Evolutionary conservation across 2,888 invertebrate species (phyloP), one percentile per base, ranked within the genome.

Genomic region (Argyresthia albistria): DNA sequence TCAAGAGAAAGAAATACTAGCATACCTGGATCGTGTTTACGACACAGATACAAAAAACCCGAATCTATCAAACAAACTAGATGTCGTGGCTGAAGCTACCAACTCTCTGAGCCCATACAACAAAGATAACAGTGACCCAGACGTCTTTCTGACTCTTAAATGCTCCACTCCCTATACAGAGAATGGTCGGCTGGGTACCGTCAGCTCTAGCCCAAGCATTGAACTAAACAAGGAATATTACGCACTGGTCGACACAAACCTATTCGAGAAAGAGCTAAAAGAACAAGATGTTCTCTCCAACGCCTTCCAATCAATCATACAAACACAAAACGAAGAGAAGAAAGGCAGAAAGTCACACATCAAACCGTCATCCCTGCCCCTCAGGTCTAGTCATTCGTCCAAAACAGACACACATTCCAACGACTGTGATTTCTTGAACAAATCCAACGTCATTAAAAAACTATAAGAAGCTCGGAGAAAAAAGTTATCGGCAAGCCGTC

Each of bases 271-370:
- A 63, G 89, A 89, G 66, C 73, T 89, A 14, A 79, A 72, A 35
- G 89, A 89, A 67, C 89, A 89, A 66, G 89, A 89, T 64, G 82
- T 74, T 46, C 70, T 89, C 43, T 86, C 87, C 45, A 74, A 76
- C 65, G 88, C 88, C 49, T 88, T 89, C 69, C 75, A 84, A 56
- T 80, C 79, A 54, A 87, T 88, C 55, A 79, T 77, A 61, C 76
- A 76, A 63, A 65, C 72, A 4, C 80, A 77, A 69, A 59, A 64
- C 54, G 68, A 66, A 53, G 65, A 70, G 57, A 56, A 66, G 62
- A 57, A 69, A 71, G 63, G 60, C 61, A 52, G 66, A 68, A 56
- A 59, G 57, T 53, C 55, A 58, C 68, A 65, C 51, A 68, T 60
- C 55, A 80, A 81, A 60, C 81, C 79, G 51, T 79, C 79, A 56